Conservation (phyloP, 2,888 invertebrate species). For the Julus scandinavius region DNA sequence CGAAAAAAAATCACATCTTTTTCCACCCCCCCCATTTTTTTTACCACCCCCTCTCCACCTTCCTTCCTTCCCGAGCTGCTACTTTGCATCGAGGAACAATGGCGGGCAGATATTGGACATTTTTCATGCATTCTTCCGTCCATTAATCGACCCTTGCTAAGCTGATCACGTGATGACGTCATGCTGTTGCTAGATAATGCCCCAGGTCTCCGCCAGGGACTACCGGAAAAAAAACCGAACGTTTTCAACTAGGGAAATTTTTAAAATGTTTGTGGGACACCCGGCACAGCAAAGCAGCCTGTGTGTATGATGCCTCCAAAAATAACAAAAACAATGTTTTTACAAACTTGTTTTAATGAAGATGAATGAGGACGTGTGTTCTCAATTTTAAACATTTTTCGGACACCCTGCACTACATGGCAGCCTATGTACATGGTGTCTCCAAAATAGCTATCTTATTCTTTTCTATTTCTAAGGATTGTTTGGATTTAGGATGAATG, state of each 20-base stretch:
- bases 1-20: constrained; percentile 42
- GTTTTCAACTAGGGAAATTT: too few relatives aligned
- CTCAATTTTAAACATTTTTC: neutral
- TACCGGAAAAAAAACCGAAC: neutral
- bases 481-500: too few relatives aligned
- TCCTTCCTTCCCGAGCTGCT: neutral
- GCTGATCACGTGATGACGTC: neutral
- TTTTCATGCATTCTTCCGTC: neutral
- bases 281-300: too few relatives aligned
- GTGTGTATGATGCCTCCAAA: too few relatives aligned
- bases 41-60: neutral
- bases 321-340: too few relatives aligned
- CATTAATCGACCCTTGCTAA: neutral
- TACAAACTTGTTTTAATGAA: neutral
- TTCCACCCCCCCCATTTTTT: neutral
- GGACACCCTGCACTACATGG: neutral
- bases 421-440: neutral
- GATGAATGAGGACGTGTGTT: neutral
- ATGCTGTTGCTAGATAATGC: neutral
- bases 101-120: constrained; percentile 22
- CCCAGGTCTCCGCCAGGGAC: neutral
- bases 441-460: neutral
- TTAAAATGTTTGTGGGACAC: too few relatives aligned
- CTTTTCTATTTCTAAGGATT: too few relatives aligned
- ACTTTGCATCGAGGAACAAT: neutral